A percentile compares a stretch with the other conserved stretches of the same genome.
phyloP scores from a whole-genome alignment of 2,888 invertebrate species.

The Polydesmus complanatus region DNA sequence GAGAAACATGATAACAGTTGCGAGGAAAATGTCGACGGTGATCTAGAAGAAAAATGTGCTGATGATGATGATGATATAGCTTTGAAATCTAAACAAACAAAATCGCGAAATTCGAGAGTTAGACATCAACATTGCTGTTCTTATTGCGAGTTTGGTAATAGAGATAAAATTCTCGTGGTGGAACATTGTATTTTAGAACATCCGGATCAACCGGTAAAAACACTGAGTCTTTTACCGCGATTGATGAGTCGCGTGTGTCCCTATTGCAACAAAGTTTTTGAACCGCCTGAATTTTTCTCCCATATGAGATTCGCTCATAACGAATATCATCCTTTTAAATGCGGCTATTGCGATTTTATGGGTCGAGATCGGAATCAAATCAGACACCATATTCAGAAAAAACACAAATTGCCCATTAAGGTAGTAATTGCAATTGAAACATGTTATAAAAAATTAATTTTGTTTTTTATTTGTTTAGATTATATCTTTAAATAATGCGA shows the following conservation, averaged over 20 bases:
- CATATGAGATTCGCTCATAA: conserved; percentile 20
- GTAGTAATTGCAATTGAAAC: conserved; percentile 8
- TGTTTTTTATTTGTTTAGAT: not conserved
- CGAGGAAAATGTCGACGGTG: not conserved
- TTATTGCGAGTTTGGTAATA: conserved; percentile 15
- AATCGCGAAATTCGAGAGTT: not conserved
- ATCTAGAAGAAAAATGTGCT: not conserved
- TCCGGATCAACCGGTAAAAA: conserved; percentile 12
- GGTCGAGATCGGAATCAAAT: conserved; percentile 22
- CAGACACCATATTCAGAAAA: conserved; percentile 22
- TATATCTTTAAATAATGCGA: not conserved
- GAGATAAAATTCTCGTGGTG: conserved; percentile 16
- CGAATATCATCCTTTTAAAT: conserved; percentile 20
- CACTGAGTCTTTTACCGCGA: conserved; percentile 11
- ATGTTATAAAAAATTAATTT: not conserved
- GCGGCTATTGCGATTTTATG: conserved; percentile 22
- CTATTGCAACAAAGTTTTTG: conserved; percentile 16
- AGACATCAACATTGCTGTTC: conserved; percentile 14
- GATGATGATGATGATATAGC: not conserved
- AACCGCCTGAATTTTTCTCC: conserved; percentile 18
- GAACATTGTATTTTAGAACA: conserved; percentile 17
- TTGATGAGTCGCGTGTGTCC: conserved; percentile 14
- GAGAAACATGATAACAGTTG: no score
- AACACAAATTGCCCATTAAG: conserved; percentile 17
- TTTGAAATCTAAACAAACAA: not conserved